phyloP scores from a whole-genome alignment of 2,888 invertebrate species.

The Holacanthella duospinosa region DNA sequence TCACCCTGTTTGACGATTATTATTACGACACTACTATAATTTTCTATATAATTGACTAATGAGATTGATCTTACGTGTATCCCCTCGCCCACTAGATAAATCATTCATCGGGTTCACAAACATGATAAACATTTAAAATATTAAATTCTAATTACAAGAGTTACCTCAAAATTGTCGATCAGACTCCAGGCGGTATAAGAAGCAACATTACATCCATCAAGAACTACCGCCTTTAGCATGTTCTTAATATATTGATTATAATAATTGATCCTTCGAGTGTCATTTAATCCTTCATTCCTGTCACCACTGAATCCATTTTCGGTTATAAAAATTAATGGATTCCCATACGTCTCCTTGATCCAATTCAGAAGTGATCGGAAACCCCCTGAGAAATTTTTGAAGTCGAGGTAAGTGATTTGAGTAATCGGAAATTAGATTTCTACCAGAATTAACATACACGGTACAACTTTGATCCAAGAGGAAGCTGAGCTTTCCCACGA shows the following conservation, averaged over 20 bases:
- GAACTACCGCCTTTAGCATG: slow-evolving; percentile 26
- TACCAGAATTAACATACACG: slow-evolving; percentile 10
- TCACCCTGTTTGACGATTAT: slow-evolving; percentile 15
- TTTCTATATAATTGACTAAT: not conserved
- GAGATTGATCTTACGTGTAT: slow-evolving; percentile 5
- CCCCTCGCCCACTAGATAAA: slow-evolving; percentile 1
- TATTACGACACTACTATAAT: not conserved
- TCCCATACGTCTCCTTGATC: slow-evolving; percentile 8
- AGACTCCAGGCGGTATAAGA: slow-evolving; percentile 34
- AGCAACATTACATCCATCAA: slow-evolving; percentile 30
- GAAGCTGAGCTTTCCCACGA: slow-evolving; percentile 22
- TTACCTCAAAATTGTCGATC: slow-evolving; percentile 31
- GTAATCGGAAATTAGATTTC: not conserved
- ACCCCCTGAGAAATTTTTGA: not conserved
- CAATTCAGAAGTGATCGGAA: slow-evolving; percentile 9
- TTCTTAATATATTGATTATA: slow-evolving; percentile 30
- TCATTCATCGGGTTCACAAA: not conserved
- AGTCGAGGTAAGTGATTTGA: not conserved
- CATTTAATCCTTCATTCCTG: slow-evolving; percentile 16
- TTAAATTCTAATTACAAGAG: no score
- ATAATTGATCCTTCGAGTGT: slow-evolving; percentile 20
- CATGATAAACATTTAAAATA: not conserved
- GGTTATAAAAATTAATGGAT: slow-evolving; percentile 10
- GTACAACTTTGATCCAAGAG: slow-evolving; percentile 30
- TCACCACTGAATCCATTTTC: slow-evolving; percentile 31